Percentiles rank a stretch among this genome's conserved stretches.
phyloP scores from a whole-genome alignment of 2,113 vertebrate species.

The Ornithorhynchus anatinus region DNA sequence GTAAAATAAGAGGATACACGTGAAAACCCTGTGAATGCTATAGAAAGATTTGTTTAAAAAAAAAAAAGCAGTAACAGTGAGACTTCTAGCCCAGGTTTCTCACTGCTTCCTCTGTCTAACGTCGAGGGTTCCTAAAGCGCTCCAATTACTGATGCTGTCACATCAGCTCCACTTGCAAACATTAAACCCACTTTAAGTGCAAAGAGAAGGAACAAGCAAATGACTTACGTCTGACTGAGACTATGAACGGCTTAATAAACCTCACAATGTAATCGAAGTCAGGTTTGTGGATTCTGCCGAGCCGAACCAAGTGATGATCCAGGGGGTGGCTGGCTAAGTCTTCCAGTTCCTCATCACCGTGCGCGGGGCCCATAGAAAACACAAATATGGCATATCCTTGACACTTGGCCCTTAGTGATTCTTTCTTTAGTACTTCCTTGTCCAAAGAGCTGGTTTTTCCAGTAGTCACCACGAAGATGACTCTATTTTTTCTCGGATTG shows the following conservation, averaged over 20 bases:
- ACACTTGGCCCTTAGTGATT: slow-evolving; percentile 73
- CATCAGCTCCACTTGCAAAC: background rate
- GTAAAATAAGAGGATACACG: too few species aligned
- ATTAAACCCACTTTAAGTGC: background rate
- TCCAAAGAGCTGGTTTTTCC: slow-evolving; percentile 59
- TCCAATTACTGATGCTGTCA: background rate
- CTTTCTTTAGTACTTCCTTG: slow-evolving; percentile 57
- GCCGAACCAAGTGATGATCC: slow-evolving; percentile 78
- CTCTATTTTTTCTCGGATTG: slow-evolving; percentile 52
- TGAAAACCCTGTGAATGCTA: too few species aligned
- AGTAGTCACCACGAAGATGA: slow-evolving; percentile 60
- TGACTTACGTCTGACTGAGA: slow-evolving; percentile 74
- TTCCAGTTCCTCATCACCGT: slow-evolving; percentile 68
- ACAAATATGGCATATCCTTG: slow-evolving; percentile 77
- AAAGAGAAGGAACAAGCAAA: background rate
- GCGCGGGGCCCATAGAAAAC: slow-evolving; percentile 71
- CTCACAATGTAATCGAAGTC: slow-evolving; percentile 72
- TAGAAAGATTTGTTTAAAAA: too few species aligned
- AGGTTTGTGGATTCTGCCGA: slow-evolving; percentile 58
- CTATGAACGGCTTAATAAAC: slow-evolving; percentile 79
- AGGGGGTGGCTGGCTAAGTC: slow-evolving; percentile 72
- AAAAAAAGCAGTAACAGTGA: too few species aligned
- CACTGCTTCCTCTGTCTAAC: background rate
- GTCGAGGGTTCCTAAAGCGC: background rate
- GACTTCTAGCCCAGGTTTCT: too few species aligned